Percentiles rank a stretch among this genome's conserved stretches.
phyloP scores from a whole-genome alignment of 2,113 vertebrate species.

The Notarius quadriscutis region DNA sequence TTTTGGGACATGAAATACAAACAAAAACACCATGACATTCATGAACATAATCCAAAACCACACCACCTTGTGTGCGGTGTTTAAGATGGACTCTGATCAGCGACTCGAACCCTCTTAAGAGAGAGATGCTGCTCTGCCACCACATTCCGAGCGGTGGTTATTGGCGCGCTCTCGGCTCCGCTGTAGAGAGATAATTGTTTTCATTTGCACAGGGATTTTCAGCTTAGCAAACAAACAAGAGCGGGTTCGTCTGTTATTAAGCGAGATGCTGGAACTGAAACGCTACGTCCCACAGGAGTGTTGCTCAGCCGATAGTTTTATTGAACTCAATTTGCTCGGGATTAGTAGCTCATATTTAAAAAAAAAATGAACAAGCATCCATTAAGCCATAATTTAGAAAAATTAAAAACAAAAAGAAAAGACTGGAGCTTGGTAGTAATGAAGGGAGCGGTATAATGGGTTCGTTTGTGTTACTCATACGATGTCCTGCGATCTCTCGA shows the following conservation, averaged over 20 bases:
- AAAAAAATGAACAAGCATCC: not conserved
- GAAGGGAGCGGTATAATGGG: not conserved
- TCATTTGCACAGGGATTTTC: slow-evolving; percentile 40
- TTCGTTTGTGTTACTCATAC: not conserved
- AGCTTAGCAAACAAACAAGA: slow-evolving; percentile 44
- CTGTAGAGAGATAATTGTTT: slow-evolving; percentile 37
- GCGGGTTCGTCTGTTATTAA: not conserved
- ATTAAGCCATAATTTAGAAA: not conserved
- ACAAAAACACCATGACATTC: too few species aligned
- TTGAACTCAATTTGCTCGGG: not conserved
- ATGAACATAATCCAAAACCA: not conserved
- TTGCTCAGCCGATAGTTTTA: not conserved
- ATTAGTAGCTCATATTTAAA: not conserved
- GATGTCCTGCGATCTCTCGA: too few species aligned
- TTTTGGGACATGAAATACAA: too few species aligned
- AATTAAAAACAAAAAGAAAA: not conserved
- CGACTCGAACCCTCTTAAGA: slow-evolving; percentile 48
- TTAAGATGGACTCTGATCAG: not conserved
- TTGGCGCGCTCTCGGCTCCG: not conserved
- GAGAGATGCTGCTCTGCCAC: slow-evolving; percentile 34
- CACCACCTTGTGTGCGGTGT: not conserved
- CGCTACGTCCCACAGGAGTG: not conserved
- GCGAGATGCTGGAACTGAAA: not conserved
- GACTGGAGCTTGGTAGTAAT: not conserved
- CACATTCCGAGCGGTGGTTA: slow-evolving; percentile 45